A percentile compares a stretch with the other conserved stretches of the same genome.
These are phyloP conservation scores for Argopecten irradians DNA, from an alignment of 1,140 invertebrate species.

Conservation along the genomic window DNA sequence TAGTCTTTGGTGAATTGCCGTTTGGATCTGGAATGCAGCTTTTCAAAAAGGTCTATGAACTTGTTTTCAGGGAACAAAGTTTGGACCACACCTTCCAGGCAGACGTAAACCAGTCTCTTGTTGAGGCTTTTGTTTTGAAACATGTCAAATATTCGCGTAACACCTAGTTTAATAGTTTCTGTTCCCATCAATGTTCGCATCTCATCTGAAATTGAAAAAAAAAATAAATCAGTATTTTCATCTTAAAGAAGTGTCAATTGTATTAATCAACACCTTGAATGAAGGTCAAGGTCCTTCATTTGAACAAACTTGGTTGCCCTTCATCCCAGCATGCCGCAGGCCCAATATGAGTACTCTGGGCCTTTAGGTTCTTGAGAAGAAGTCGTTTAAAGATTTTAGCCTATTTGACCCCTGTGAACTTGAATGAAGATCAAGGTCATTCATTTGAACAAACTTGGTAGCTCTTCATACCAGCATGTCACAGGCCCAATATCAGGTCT, in stretches of 20 bases:
- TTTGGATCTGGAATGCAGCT: slow-evolving; percentile 81
- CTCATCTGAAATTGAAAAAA: slow-evolving; percentile 84
- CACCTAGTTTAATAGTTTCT: slow-evolving; percentile 90
- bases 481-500: no score
- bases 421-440: no score
- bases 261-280: neutral
- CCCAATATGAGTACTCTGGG: no score
- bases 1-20: slow-evolving; percentile 45
- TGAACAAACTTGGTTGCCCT: no score
- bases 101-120: slow-evolving; percentile 88
- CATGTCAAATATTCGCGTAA: slow-evolving; percentile 91
- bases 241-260: no score
- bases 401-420: no score
- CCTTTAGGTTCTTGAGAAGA: no score
- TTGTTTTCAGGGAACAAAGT: slow-evolving; percentile 87
- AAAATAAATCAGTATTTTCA: slow-evolving; percentile 25
- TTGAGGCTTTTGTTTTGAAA: slow-evolving; percentile 91
- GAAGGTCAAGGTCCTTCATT: no score
- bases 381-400: no score
- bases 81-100: slow-evolving; percentile 88
- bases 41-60: slow-evolving; percentile 82
- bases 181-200: slow-evolving; percentile 93
- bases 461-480: no score
- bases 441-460: no score
- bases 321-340: no score